Base-by-base conservation (phyloP, 1,140 invertebrate species). In the Geopemphigus sp. region DNA sequence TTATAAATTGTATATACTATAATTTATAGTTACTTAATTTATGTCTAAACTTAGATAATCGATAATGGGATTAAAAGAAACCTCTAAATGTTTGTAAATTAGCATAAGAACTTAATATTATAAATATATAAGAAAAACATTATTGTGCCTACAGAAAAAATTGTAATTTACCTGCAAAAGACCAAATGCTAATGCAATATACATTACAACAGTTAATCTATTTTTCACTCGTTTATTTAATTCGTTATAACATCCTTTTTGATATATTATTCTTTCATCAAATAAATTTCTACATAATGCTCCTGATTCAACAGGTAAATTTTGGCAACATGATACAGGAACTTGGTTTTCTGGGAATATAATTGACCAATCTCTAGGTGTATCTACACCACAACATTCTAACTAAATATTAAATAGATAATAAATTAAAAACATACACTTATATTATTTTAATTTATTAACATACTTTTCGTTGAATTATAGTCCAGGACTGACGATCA, bases 301-400 rank as follows among this genome's bases (percentile, higher is more conserved):
- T 39, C 72, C 81, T 45, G 53, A 53, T 56, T 81, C 70, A 39
- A 66, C 50, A n/a, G 81, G 72, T 66, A 64, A 63, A 26, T 54
- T 81, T 56, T 54, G 22, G 32, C 81, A 81, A 57, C 81, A 81
- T 56, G 81, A 78, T 32, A 74, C 81, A 54, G 81, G 81, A 64
- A 81, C 81, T 68, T 68, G 63, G 24, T 66, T 81, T 78, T 66
- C 73, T 17, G 81, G 61, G 11, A 76, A 81, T 66, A 76, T 76
- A 24, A 56, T 63, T 0, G 57, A 39, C 81, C 81, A 81, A 47
- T 76, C 73, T 78, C 54, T 73, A 6, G 81, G 81, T 12, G 70
- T 59, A 24, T 81, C 81, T 29, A 81, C 70, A 19, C 81, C 81
- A 54, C 81, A 81, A 66, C 81, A 81, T 24, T 81, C 59, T 17